Conservation (phyloP, 2,113 vertebrate genomes). For the Sarotherodon lohbergeri region DNA sequence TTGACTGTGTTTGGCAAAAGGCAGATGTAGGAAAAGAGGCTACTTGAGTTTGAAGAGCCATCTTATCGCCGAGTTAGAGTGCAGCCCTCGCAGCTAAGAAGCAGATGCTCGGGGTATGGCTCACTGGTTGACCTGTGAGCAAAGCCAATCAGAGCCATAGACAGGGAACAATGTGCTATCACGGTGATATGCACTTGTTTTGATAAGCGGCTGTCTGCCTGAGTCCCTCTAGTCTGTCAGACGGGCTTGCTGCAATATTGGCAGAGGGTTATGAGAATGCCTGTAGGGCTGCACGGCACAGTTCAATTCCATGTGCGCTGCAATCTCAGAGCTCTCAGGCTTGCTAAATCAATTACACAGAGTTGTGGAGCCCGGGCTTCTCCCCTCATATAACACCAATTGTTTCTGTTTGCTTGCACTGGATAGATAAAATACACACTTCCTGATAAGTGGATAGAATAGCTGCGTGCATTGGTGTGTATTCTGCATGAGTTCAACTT, state of each 20-base stretch:
- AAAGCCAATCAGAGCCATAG: slow-evolving; percentile 44
- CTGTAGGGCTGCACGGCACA: slow-evolving; percentile 33
- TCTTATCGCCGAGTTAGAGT: neutral
- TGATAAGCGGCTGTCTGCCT: slow-evolving; percentile 39
- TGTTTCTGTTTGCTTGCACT: slow-evolving; percentile 16
- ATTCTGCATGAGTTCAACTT: neutral
- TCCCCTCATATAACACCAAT: slow-evolving; percentile 19
- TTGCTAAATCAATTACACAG: slow-evolving; percentile 70
- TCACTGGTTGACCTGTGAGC: slow-evolving; percentile 37
- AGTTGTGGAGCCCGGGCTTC: slow-evolving; percentile 25
- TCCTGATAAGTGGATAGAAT: neutral
- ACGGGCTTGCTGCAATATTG: slow-evolving; percentile 46
- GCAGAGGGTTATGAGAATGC: slow-evolving; percentile 57
- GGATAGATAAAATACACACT: slow-evolving; percentile 2
- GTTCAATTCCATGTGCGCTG: slow-evolving; percentile 48
- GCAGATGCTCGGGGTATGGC: neutral
- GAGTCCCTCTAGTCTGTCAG: slow-evolving; percentile 34
- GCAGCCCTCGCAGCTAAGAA: neutral
- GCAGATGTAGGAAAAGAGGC: neutral
- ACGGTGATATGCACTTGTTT: slow-evolving; percentile 44
- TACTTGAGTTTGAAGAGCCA: slow-evolving; percentile 24
- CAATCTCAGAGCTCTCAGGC: slow-evolving; percentile 59
- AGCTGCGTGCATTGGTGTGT: neutral
- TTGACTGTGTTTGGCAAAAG: neutral
- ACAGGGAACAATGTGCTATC: slow-evolving; percentile 33